Evolutionary conservation across 2,113 vertebrate genomes (phyloP).

Genomic region (Pao palembangensis): DNA sequence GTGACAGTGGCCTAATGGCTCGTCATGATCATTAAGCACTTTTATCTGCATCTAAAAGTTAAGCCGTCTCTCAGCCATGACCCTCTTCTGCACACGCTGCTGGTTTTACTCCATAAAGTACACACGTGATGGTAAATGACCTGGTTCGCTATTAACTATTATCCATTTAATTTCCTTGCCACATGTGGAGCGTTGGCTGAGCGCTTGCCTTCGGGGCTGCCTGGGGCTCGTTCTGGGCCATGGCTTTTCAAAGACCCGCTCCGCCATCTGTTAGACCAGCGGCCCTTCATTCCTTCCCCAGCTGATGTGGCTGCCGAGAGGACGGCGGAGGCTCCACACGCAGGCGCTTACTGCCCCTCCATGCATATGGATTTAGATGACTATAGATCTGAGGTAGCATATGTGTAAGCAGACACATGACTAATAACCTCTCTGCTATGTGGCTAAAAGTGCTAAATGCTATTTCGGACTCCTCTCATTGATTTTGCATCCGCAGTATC

Average conservation of each 20-base stretch:
- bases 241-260: constrained; percentile 67
- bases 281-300: constrained; percentile 33
- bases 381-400: constrained; percentile 43
- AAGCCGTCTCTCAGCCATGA: constrained; percentile 43
- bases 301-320: constrained; percentile 46
- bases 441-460: constrained; percentile 35
- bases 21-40: constrained; percentile 47
- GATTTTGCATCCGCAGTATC: constrained; percentile 44
- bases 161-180: constrained; percentile 74
- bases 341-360: constrained; percentile 53
- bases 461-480: constrained; percentile 36
- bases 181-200: constrained; percentile 65
- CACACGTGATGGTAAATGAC: constrained; percentile 77
- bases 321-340: constrained; percentile 36
- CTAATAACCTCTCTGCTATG: constrained; percentile 34
- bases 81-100: constrained; percentile 49
- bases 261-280: constrained; percentile 70
- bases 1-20: constrained; percentile 55
- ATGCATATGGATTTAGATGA: constrained; percentile 62
- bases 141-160: constrained; percentile 80
- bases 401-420: constrained; percentile 34
- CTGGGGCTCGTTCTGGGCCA: constrained; percentile 71
- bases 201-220: constrained; percentile 66
- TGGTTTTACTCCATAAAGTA: constrained; percentile 76
- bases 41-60: constrained; percentile 72